These are phyloP conservation scores for Drosophila nr. fundita DNA, from an alignment of 2,888 invertebrate genomes.

Conservation along the genomic window DNA sequence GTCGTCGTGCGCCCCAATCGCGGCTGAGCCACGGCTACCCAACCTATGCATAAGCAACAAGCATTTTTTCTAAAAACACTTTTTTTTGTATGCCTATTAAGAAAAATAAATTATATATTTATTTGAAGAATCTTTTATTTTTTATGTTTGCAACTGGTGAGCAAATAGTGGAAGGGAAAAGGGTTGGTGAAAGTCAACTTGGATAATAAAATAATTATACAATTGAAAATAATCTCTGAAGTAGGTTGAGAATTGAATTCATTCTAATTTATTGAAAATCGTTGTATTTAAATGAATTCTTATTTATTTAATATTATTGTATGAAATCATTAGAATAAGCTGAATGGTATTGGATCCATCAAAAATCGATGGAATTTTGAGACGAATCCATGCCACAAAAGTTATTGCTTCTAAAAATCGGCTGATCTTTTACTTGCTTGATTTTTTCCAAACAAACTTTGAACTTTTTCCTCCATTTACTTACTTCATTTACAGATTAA, in stretches of 20 bases:
- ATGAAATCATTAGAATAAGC: neutral
- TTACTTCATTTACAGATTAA: no score
- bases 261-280: neutral
- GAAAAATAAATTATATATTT: constrained; percentile 59
- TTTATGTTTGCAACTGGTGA: neutral
- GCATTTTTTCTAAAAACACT: constrained; percentile 24
- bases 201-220: neutral
- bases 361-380: neutral
- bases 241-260: neutral
- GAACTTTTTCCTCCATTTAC: neutral
- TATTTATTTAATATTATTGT: neutral
- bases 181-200: neutral
- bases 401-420: neutral
- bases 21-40: constrained; percentile 41
- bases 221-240: neutral
- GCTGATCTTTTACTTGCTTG: neutral
- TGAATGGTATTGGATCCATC: neutral
- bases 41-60: constrained; percentile 2
- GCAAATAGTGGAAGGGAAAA: neutral
- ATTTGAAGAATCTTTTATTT: constrained; percentile 39
- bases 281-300: neutral
- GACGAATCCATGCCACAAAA: neutral
- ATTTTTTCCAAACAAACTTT: neutral
- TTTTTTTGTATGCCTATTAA: constrained; percentile 31
- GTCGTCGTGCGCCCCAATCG: constrained; percentile 67